Conservation (phyloP, 2,888 invertebrate genomes). For the Penaeus monodon region DNA sequence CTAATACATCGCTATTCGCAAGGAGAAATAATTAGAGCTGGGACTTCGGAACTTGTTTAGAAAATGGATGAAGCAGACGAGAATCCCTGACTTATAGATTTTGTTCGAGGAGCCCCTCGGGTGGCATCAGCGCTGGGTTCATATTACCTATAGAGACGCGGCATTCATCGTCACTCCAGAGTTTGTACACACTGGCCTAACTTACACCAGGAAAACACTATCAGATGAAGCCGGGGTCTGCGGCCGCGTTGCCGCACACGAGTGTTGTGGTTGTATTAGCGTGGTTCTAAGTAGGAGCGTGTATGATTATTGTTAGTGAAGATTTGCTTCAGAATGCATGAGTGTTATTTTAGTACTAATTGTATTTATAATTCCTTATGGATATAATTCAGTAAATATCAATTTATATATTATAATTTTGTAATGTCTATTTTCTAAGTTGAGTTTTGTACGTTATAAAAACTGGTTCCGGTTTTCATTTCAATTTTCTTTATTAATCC, state of each 20-base stretch:
- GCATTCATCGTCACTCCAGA: slow-evolving; percentile 45
- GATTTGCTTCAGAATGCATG: no score
- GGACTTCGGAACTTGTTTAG: slow-evolving; percentile 16
- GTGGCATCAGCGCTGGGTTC: slow-evolving; percentile 35
- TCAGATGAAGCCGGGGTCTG: slow-evolving; percentile 33
- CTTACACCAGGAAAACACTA: slow-evolving; percentile 42
- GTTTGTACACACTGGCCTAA: slow-evolving; percentile 48
- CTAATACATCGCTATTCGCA: not conserved
- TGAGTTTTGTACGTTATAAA: no score
- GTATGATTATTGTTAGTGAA: no score
- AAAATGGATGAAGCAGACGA: slow-evolving; percentile 17
- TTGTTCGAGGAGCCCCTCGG: not conserved
- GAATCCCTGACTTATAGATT: not conserved
- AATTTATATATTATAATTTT: no score
- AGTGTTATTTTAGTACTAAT: no score
- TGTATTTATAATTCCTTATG: no score
- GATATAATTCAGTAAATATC: no score
- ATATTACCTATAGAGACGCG: slow-evolving; percentile 43
- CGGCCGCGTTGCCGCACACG: slow-evolving; percentile 7
- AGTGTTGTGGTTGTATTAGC: no score
- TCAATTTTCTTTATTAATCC: no score
- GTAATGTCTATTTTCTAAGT: no score
- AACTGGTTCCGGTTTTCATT: no score
- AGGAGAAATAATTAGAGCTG: slow-evolving; percentile 28
- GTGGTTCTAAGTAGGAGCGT: no score